These are phyloP conservation scores for Brachypodius melanocephalos DNA, from an alignment of 2,113 vertebrate species.

Conservation along the genomic window DNA sequence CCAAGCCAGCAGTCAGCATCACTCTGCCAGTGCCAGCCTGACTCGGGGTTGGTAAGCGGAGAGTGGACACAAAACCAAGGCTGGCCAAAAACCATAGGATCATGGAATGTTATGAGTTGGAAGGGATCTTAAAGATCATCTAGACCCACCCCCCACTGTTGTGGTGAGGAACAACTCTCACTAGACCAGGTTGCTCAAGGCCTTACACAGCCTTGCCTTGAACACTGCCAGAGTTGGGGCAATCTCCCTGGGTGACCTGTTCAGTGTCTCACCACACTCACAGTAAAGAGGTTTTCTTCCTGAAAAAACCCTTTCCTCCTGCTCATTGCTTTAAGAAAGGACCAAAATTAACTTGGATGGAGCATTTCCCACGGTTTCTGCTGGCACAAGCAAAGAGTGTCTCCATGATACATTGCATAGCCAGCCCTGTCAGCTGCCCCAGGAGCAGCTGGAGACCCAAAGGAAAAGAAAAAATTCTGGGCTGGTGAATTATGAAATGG, in stretches of 20 bases:
- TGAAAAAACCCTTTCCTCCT: background rate
- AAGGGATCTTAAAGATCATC: background rate
- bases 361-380: background rate
- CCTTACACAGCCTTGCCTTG: background rate
- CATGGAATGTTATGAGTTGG: background rate
- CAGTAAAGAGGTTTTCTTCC: background rate
- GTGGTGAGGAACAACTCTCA: background rate
- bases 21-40: background rate
- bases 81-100: background rate
- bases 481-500: background rate
- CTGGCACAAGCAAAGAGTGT: background rate
- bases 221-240: background rate
- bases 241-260: background rate
- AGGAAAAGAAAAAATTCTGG: background rate
- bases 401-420: background rate
- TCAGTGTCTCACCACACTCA: background rate
- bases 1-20: background rate
- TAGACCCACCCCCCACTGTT: fast-evolving
- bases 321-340: background rate
- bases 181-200: background rate
- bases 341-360: background rate
- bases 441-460: background rate
- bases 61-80: background rate
- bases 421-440: background rate
- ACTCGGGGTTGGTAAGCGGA: background rate